Evolutionary conservation across 1,140 invertebrate species (phyloP), one percentile per base, ranked within the genome.

Genomic region (Cylas formicarius): DNA sequence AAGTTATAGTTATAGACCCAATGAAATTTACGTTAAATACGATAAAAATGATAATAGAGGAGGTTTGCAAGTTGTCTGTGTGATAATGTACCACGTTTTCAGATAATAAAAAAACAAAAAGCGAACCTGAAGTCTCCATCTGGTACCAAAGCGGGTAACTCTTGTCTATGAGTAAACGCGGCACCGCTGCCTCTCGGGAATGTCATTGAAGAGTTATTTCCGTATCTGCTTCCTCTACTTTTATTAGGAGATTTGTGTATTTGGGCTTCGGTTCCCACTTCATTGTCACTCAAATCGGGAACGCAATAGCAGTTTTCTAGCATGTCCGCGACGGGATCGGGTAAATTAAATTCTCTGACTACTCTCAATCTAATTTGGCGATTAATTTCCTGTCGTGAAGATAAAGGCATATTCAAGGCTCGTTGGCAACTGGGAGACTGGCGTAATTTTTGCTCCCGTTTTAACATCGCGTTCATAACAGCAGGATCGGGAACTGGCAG

Each of bases 271-370:
- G n/a, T n/a, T n/a, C n/a, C n/a, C n/a, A 35, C 38, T 22, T 57
- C 61, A 23, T 47, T 55, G 31, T 59, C 57, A 36, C 47, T 56
- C 24, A 48, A 39, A 31, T 60, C 58, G 8, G 59, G 52, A 21
- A 61, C 29, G 39, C 49, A 57, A 62, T 51, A 26, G 63, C 67
- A 48, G 61, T 65, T 69, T 59, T 90, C 84, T 19, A 92, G 67
- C 28, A 90, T 74, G 65, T 93, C 86, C 0, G 89, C 86, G 8
- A 92, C 88, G 6, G 83, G 76, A 66, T 97, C 93, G 0, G 93
- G 93, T 24, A 94, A 73, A 61, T 92, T 92, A 65, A 94, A 92
- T 66, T 97, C 92, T 22, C 93, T 74, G 0, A 95, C 91, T 1
- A 94, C 90, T 4, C 90, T 73, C 43, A 96, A 67, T 29, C 89